Conservation (phyloP, 2,888 invertebrate species). For the Laothoe populi region DNA sequence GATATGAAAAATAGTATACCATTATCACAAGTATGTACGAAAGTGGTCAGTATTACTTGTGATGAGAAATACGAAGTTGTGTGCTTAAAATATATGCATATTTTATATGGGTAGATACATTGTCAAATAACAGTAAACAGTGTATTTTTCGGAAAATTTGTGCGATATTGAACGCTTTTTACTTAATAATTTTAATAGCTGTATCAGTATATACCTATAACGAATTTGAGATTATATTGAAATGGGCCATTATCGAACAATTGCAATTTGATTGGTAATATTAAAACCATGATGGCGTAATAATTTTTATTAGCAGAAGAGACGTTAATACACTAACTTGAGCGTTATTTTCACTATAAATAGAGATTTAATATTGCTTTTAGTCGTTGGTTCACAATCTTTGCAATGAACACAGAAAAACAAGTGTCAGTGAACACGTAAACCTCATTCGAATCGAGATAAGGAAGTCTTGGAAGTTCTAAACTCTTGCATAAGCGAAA, state of each 20-base stretch:
- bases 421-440: constrained; percentile 27
- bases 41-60: not conserved
- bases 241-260: not conserved
- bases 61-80: constrained; percentile 1
- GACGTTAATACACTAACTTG: constrained; percentile 69
- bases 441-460: constrained; percentile 28
- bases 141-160: not conserved
- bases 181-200: not conserved
- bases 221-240: not conserved
- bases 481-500: constrained; percentile 35
- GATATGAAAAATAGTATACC: constrained; percentile 17
- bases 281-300: constrained; percentile 13
- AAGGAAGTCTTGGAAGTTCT: constrained; percentile 21
- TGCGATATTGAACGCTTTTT: not conserved
- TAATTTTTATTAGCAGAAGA: constrained; percentile 59
- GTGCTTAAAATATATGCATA: not conserved
- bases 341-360: constrained; percentile 66
- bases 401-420: constrained; percentile 39
- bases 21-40: constrained; percentile 20
- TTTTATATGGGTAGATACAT: not conserved
- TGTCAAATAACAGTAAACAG: not conserved
- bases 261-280: not conserved
- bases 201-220: not conserved
- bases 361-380: constrained; percentile 70
- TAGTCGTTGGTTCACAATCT: constrained; percentile 62